phyloP scores from a whole-genome alignment of 1,140 invertebrate species.

The Solen grandis region DNA sequence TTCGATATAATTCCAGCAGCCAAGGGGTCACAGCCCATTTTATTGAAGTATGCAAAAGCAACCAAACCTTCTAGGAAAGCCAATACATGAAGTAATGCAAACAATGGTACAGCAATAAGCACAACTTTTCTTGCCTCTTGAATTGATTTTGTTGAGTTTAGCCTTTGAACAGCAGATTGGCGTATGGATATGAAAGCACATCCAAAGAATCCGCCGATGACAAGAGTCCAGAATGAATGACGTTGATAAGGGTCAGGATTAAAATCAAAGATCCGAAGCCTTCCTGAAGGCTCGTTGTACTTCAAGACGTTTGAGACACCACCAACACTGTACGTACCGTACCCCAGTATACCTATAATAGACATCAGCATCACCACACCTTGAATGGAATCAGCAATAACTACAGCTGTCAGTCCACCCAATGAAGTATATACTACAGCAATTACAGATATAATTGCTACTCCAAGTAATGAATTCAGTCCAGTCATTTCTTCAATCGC shows the following conservation, averaged over 20 bases:
- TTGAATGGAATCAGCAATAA: constrained; percentile 23
- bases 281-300: constrained; percentile 3
- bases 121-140: constrained; percentile 28
- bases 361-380: constrained; percentile 20
- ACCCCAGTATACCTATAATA: constrained; percentile 12
- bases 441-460: background rate
- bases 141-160: constrained; percentile 31
- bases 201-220: background rate
- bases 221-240: constrained; percentile 38
- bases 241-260: constrained; percentile 16
- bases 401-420: constrained; percentile 27
- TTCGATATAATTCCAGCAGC: constrained; percentile 37
- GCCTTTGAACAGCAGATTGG: constrained; percentile 12
- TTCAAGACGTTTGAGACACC: background rate
- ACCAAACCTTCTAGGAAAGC: too few relatives aligned
- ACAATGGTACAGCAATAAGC: constrained; percentile 1
- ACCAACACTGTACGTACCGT: constrained; percentile 2
- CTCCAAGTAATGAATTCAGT: constrained; percentile 1
- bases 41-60: constrained; percentile 30
- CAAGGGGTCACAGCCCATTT: constrained; percentile 35
- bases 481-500: constrained; percentile 9
- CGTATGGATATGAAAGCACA: background rate
- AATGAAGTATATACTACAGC: constrained; percentile 33
- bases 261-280: constrained; percentile 20
- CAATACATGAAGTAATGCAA: constrained; percentile 6